These are phyloP conservation scores for Erpetoichthys calabaricus DNA, from an alignment of 2,797 vertebrate species.

Conservation along the genomic window DNA sequence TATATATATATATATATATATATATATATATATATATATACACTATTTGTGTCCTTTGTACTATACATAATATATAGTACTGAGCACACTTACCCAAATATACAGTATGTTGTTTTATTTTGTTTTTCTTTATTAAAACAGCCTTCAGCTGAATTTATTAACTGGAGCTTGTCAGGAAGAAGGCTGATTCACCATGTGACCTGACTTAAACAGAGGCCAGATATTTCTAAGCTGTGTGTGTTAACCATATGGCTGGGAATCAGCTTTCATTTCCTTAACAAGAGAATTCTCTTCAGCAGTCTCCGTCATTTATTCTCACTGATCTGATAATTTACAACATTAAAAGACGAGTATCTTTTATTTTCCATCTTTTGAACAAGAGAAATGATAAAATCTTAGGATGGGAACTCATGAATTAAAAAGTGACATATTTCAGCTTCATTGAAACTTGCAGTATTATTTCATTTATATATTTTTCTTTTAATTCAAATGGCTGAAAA, in stretches of 20 bases:
- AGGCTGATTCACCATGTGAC: constrained; percentile 35
- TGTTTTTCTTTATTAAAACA: background rate
- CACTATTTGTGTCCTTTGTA: background rate
- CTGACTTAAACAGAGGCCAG: constrained; percentile 38
- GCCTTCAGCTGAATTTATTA: too few relatives aligned
- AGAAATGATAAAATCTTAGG: constrained; percentile 32
- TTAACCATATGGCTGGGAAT: constrained; percentile 39
- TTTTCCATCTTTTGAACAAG: constrained; percentile 25
- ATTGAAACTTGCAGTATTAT: constrained; percentile 2
- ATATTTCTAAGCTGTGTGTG: constrained; percentile 48
- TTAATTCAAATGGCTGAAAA: too few relatives aligned
- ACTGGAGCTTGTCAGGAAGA: constrained; percentile 21
- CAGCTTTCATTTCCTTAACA: constrained; percentile 21
- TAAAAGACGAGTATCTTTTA: constrained; percentile 1
- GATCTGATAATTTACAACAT: background rate
- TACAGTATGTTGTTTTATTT: background rate
- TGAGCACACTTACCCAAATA: background rate
- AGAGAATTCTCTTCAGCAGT: constrained; percentile 21
- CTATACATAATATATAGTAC: background rate
- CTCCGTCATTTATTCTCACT: constrained; percentile 12
- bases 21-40: too few relatives aligned
- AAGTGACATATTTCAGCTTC: constrained; percentile 26
- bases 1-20: too few relatives aligned
- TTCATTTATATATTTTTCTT: too few relatives aligned
- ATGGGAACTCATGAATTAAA: constrained; percentile 33